Evolutionary conservation across 2,888 invertebrate genomes (phyloP), one percentile per base, ranked within the genome.

Genomic region (Aethes cnicana): DNA sequence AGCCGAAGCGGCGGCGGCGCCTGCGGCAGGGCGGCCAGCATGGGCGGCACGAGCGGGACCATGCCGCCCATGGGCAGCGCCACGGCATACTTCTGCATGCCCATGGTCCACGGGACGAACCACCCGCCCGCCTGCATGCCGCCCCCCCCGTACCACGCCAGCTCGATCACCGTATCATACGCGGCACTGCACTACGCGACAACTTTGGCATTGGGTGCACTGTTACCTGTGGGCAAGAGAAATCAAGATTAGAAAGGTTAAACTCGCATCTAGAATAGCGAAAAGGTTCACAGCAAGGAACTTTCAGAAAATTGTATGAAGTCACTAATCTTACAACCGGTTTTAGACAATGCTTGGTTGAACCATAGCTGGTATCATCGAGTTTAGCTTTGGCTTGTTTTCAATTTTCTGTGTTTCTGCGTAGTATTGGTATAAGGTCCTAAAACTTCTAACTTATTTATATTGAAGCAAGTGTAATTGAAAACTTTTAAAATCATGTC

Each of bases 131-230:
- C 84, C 82, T 85, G 85, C 84, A 85, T 86, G 68, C 84, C 86
- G 66, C 79, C 80, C 36, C 77, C 75, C 68, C 88, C 84, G 88
- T 87, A 88, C 89, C 89, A 89, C 85, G 88, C 89, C 88, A 89
- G 87, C 77, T 69, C 81, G 84, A 81, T 81, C 78, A 78, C 64
- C 79, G 37, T 37, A 20, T 37, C 52, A 52, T 52, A 21, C 46
- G 39, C 52, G 18, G 7, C 28, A 61, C 57, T 56, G 72, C 78
- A 42, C 39, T 63, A 64, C 71, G 66, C 58, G 63, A 26, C 62
- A 61, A 52, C 53, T 63, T 56, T 62, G 56, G 56, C 61, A 63
- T 61, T 59, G 33, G 47, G 18, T 77, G 71, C 61, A 65, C 81
- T 74, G 69, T 63, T 83, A 88, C 88, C 88, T 88, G 88, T 1